Evolutionary conservation across 2,113 vertebrate genomes (phyloP).

Genomic region (Agapornis roseicollis): DNA sequence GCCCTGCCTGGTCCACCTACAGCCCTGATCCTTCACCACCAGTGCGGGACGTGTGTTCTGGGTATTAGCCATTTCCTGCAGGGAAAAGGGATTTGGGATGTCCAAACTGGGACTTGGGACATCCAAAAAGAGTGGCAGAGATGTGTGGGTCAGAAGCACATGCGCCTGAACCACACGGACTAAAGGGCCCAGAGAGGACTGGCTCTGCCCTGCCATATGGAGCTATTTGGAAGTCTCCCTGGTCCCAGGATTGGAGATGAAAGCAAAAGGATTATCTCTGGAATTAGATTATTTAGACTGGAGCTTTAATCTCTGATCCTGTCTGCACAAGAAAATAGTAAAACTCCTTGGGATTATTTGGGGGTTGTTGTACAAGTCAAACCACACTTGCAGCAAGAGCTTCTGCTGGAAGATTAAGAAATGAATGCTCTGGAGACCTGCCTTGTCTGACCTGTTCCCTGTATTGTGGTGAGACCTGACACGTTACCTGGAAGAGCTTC

Average conservation of each 20-base stretch:
- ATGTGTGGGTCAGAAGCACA: background rate
- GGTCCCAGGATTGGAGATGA: background rate
- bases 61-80: background rate
- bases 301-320: constrained; percentile 48
- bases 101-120: background rate
- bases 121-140: background rate
- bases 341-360: constrained; percentile 43
- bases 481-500: background rate
- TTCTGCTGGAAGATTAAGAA: background rate
- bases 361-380: background rate
- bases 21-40: background rate
- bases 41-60: accelerated
- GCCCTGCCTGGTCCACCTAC: background rate
- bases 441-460: background rate
- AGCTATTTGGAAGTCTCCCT: background rate
- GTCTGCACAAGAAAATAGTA: constrained; percentile 22
- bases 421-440: background rate
- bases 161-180: background rate
- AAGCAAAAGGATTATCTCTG: constrained; percentile 60
- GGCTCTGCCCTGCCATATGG: background rate
- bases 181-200: background rate
- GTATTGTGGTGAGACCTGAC: background rate
- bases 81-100: background rate
- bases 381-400: background rate
- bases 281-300: constrained; percentile 70